Conservation (phyloP, 2,797 vertebrate genomes). For the Chrysocyon brachyurus region DNA sequence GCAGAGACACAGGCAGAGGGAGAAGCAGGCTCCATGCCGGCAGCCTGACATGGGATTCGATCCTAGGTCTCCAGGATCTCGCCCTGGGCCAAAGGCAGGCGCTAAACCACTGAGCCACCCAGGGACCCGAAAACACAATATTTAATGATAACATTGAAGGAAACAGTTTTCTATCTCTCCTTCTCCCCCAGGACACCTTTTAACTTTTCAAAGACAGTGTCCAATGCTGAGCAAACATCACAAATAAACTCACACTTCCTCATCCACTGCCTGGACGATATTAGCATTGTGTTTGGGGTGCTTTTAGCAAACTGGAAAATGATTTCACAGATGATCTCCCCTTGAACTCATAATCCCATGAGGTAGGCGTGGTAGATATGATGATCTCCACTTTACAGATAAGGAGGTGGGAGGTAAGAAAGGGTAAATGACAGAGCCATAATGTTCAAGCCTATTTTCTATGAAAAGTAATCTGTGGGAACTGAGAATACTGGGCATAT, state of each 20-base stretch:
- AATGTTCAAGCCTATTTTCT: not conserved
- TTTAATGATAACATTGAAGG: conserved; percentile 3
- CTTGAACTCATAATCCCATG: not conserved
- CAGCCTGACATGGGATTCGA: no score
- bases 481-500: not conserved
- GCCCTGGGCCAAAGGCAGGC: no score
- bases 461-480: not conserved
- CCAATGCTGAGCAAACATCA: not conserved
- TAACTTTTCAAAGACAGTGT: not conserved
- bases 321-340: not conserved
- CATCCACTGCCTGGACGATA: not conserved
- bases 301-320: not conserved
- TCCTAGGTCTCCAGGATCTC: no score
- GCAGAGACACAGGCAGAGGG: no score
- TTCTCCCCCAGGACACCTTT: not conserved
- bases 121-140: not conserved
- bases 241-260: not conserved
- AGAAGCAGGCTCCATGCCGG: no score
- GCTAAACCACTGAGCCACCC: no score
- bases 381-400: not conserved
- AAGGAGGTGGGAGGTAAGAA: not conserved
- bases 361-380: not conserved
- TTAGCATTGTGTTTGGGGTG: no score
- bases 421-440: not conserved
- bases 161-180: not conserved